Percentiles rank a stretch among this genome's conserved stretches.
phyloP scores from a whole-genome alignment of 2,797 vertebrate species.

The Poecilia gillii region DNA sequence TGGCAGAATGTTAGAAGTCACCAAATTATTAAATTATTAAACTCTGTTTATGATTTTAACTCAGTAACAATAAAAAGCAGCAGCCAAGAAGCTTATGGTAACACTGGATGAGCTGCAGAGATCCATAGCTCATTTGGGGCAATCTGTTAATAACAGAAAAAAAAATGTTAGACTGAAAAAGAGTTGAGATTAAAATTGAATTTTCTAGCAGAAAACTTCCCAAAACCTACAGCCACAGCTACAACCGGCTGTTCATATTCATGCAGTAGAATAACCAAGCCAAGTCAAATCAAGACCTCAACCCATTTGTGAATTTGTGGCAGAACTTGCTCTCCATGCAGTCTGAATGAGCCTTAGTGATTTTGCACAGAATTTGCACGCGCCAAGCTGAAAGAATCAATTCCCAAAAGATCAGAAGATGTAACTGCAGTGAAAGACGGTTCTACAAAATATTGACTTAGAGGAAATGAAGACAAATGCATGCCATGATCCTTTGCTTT shows the following conservation, averaged over 20 bases:
- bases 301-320: neutral
- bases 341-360: neutral
- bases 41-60: neutral
- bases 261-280: neutral
- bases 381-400: neutral
- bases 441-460: neutral
- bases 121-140: neutral
- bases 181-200: neutral
- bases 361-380: neutral
- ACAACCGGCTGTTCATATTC: neutral
- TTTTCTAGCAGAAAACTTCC: neutral
- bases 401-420: neutral
- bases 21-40: neutral
- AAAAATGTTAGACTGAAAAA: neutral
- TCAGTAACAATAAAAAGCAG: neutral
- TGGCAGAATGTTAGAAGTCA: neutral
- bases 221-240: neutral
- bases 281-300: neutral
- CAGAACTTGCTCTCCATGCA: neutral
- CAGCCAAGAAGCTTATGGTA: neutral
- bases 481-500: neutral
- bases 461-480: neutral
- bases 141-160: neutral
- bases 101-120: neutral
- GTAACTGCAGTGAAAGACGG: neutral